Evolutionary conservation across 35 echinoderm and acorn worm species (phyloP).

Genomic region (Apostichopus californicus): DNA sequence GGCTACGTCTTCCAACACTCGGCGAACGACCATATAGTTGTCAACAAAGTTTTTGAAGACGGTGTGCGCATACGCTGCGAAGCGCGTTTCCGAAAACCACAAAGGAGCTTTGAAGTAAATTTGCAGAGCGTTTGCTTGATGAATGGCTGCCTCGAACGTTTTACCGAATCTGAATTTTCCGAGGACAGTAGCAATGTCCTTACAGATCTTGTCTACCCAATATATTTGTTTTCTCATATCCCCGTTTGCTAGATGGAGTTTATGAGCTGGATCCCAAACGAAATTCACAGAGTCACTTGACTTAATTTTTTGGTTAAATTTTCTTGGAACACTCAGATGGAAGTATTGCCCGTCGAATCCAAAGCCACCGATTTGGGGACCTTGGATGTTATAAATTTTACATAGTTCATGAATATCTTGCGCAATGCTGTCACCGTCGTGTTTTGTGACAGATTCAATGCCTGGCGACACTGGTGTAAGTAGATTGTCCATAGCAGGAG

Average conservation of each 20-base stretch:
- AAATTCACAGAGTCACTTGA: neutral
- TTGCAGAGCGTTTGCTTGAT: conserved; percentile 1
- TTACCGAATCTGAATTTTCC: conserved; percentile 14
- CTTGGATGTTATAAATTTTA: neutral
- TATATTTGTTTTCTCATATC: neutral
- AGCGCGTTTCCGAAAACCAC: conserved; percentile 10
- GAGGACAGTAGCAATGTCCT: conserved; percentile 5
- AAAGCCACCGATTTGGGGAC: neutral
- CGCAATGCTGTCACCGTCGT: too few species aligned
- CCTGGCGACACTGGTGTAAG: too few species aligned
- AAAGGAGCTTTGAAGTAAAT: neutral
- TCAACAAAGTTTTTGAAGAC: conserved; percentile 8
- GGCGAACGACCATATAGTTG: conserved; percentile 11
- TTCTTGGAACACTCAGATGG: too few species aligned
- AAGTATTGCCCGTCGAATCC: neutral
- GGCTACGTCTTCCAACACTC: conserved; percentile 11
- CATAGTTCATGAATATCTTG: neutral
- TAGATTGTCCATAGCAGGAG: too few species aligned
- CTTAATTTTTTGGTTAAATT: too few species aligned
- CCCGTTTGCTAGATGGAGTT: neutral
- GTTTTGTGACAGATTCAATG: too few species aligned
- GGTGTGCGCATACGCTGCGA: neutral
- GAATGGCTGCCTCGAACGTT: conserved; percentile 5
- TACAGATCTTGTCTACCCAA: neutral
- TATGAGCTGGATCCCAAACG: conserved; percentile 5